A percentile compares a stretch with the other conserved stretches of the same genome.
Conservation (phyloP, 2,113 vertebrate genomes). For the Mixornis gularis region DNA sequence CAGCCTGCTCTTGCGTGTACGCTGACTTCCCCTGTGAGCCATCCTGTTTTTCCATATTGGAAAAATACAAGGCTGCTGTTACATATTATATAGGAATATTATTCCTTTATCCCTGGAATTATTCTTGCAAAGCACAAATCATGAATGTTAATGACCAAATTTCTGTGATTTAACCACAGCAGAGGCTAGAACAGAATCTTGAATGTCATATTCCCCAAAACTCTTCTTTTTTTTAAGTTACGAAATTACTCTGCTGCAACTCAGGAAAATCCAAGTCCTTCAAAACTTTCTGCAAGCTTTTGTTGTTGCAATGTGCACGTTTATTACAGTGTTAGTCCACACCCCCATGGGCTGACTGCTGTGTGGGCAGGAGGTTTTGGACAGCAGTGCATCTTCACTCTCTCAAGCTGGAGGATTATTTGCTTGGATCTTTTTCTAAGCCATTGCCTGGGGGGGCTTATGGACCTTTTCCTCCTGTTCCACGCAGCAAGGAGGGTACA, state of each 20-base stretch:
- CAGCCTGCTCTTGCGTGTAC: background rate
- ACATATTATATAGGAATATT: background rate
- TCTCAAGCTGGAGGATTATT: background rate
- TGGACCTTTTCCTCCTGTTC: background rate
- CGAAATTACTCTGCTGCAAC: background rate
- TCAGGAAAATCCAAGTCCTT: background rate
- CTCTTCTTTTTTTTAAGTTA: background rate
- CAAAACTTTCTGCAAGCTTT: background rate
- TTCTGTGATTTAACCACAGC: background rate
- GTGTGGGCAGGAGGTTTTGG: background rate
- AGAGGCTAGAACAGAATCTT: background rate
- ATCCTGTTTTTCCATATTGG: background rate
- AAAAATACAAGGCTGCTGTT: background rate
- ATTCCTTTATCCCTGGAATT: background rate
- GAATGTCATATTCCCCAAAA: background rate
- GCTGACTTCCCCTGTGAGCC: background rate
- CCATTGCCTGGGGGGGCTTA: background rate
- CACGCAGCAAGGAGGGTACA: background rate
- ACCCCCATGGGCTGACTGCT: rapidly evolving
- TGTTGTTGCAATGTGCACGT: background rate
- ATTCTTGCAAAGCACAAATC: background rate
- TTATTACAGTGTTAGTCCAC: rapidly evolving
- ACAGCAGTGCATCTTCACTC: background rate
- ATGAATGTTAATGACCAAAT: background rate
- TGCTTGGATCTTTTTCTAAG: background rate